A percentile compares a stretch with the other conserved stretches of the same genome.
Evolutionary conservation across 2,797 vertebrate species (phyloP).

Genomic region (Alauda arvensis): DNA sequence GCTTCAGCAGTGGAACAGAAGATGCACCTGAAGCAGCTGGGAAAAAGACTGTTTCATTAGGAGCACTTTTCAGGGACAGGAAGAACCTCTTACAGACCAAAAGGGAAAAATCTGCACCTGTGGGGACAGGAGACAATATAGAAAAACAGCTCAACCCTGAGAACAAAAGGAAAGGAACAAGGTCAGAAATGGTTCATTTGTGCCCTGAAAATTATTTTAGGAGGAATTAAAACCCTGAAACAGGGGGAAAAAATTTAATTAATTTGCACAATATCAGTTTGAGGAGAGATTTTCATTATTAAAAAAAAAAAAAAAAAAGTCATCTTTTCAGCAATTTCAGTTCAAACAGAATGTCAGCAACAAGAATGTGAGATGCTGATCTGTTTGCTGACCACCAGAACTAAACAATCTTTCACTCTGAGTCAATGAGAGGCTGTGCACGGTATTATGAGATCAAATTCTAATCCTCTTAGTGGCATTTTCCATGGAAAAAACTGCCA

Average conservation of each 20-base stretch:
- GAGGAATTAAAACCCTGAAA: not conserved
- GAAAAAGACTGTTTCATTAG: not conserved
- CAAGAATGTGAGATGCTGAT: not conserved
- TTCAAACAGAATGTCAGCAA: not conserved
- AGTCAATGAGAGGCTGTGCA: not conserved
- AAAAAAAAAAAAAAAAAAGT: not conserved
- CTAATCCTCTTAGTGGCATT: conserved; percentile 34
- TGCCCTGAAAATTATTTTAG: not conserved
- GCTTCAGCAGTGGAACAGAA: not conserved
- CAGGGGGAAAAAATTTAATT: not conserved
- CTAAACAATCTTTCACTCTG: not conserved
- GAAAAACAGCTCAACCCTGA: not conserved
- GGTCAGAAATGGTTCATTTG: not conserved
- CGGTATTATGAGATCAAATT: not conserved
- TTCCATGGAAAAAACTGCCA: not conserved
- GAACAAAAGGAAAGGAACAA: not conserved
- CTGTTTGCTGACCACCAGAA: not conserved
- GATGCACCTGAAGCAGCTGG: not conserved
- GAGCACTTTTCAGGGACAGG: not conserved
- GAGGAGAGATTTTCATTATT: not conserved
- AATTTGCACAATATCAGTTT: not conserved
- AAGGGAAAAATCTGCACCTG: not conserved
- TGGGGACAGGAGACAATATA: not conserved
- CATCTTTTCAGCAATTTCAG: not conserved
- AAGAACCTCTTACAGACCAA: not conserved